Percentiles rank a stretch among this genome's conserved stretches.
These are phyloP conservation scores for Dysdera silvatica DNA, from an alignment of 1,140 invertebrate genomes.

Conservation along the genomic window DNA sequence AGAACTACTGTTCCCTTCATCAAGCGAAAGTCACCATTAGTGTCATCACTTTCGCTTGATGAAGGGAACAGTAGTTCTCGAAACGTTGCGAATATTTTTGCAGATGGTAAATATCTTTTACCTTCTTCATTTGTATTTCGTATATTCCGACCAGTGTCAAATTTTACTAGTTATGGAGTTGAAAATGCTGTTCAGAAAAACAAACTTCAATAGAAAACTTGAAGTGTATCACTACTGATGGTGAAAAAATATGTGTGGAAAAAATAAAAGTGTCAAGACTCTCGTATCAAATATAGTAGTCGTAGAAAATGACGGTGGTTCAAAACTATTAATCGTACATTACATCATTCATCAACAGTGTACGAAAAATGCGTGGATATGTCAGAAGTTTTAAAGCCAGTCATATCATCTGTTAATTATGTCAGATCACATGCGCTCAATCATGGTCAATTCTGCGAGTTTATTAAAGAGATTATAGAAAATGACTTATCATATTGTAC, in stretches of 20 bases:
- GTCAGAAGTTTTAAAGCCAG: constrained; percentile 35
- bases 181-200: background rate
- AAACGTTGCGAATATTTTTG: too few species aligned
- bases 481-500: constrained; percentile 1
- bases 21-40: too few species aligned
- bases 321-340: constrained; percentile 34
- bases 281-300: background rate
- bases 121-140: too few species aligned
- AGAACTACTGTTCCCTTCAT: too few species aligned
- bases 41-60: too few species aligned
- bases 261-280: constrained; percentile 33
- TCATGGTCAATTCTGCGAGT: too few species aligned
- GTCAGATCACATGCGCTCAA: constrained; percentile 26
- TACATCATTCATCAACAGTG: constrained; percentile 32
- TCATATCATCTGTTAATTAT: constrained; percentile 38
- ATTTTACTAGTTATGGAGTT: too few species aligned
- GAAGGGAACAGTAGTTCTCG: too few species aligned
- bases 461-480: too few species aligned
- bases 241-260: constrained; percentile 3
- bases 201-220: background rate
- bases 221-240: background rate
- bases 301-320: background rate
- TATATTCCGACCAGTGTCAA: too few species aligned
- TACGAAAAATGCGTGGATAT: constrained; percentile 33
- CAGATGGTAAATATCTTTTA: too few species aligned